Percentiles rank a stretch among this genome's conserved stretches.
Evolutionary conservation across 2,113 vertebrate genomes (phyloP).

Genomic region (Riparia riparia): DNA sequence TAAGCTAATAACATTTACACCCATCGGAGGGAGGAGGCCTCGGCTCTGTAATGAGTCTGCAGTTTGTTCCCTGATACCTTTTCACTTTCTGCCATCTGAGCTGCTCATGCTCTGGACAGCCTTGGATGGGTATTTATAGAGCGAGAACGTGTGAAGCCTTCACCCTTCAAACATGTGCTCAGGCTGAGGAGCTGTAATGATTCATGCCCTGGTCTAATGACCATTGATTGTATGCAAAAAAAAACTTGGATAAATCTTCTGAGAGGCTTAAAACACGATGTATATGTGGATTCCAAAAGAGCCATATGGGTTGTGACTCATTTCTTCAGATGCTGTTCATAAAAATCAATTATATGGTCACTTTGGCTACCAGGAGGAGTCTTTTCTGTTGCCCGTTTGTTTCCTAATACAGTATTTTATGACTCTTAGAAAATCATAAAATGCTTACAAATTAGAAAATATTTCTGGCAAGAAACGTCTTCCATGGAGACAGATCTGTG

Average conservation of each 20-base stretch:
- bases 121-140: conserved; percentile 42
- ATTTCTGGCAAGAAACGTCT: conserved; percentile 24
- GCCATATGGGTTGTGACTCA: conserved; percentile 64
- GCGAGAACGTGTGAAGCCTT: conserved; percentile 42
- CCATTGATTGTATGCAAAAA: conserved; percentile 41
- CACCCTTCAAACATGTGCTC: conserved; percentile 18
- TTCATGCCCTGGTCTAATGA: conserved; percentile 64
- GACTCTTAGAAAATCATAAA: conserved; percentile 46
- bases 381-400: conserved; percentile 11
- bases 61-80: conserved; percentile 10
- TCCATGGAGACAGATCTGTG: neutral
- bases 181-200: conserved; percentile 18
- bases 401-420: conserved; percentile 52
- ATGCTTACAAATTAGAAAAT: conserved; percentile 58
- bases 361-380: conserved; percentile 43
- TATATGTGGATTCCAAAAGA: conserved; percentile 28
- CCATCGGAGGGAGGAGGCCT: neutral
- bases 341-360: conserved; percentile 40
- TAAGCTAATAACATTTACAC: conserved; percentile 50
- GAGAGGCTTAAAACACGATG: conserved; percentile 1
- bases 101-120: conserved; percentile 17
- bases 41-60: conserved; percentile 25
- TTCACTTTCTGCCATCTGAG: neutral
- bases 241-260: conserved; percentile 49
- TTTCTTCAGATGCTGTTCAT: conserved; percentile 37